These are phyloP conservation scores for Tubiluchus corallicola DNA, from an alignment of 2,888 invertebrate species.

Conservation along the genomic window DNA sequence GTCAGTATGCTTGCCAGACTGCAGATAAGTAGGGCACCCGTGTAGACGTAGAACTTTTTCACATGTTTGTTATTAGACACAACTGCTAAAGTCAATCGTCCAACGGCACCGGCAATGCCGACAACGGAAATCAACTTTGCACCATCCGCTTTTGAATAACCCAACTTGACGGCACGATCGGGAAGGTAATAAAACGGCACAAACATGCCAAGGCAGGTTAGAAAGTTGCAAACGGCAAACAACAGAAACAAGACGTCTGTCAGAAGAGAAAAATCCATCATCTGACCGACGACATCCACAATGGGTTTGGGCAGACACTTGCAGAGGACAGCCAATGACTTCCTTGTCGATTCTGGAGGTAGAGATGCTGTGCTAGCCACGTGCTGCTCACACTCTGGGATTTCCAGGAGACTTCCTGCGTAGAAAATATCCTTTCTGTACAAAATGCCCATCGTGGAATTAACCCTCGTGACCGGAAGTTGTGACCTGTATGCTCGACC, in stretches of 20 bases:
- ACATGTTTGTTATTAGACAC: constrained; percentile 74
- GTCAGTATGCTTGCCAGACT: constrained; percentile 62
- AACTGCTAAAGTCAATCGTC: constrained; percentile 68
- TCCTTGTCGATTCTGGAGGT: not conserved
- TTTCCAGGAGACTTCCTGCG: constrained; percentile 49
- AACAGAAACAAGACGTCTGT: constrained; percentile 68
- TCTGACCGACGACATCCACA: too few species aligned
- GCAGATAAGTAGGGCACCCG: constrained; percentile 62
- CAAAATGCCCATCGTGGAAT: too few species aligned
- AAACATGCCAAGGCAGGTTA: constrained; percentile 83
- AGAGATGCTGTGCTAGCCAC: constrained; percentile 22
- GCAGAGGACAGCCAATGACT: constrained; percentile 33
- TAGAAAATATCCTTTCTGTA: constrained; percentile 72
- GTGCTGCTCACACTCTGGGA: constrained; percentile 30
- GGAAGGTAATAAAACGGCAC: constrained; percentile 72
- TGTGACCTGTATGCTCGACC: too few species aligned
- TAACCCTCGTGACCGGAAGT: too few species aligned
- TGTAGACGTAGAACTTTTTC: constrained; percentile 76
- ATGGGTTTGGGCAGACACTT: too few species aligned
- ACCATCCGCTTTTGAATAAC: constrained; percentile 34
- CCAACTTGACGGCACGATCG: constrained; percentile 45
- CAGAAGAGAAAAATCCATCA: constrained; percentile 68
- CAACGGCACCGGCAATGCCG: constrained; percentile 72
- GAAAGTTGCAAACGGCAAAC: constrained; percentile 80
- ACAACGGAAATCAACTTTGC: constrained; percentile 58